Evolutionary conservation across 2,888 invertebrate species (phyloP).

Genomic region (Cephus rjabovi): DNA sequence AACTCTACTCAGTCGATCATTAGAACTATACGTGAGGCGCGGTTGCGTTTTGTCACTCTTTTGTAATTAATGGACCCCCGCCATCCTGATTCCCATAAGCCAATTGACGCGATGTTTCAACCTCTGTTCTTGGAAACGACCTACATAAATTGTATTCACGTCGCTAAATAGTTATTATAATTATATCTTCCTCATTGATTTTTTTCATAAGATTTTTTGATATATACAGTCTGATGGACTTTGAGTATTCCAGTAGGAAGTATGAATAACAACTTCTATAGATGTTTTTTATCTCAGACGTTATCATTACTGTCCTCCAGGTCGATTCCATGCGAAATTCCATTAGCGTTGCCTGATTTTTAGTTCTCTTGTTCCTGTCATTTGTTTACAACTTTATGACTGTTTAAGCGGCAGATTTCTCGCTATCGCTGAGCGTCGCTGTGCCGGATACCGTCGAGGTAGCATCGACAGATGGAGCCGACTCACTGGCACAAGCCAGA

Average conservation of each 20-base stretch:
- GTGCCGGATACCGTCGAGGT: slow-evolving; percentile 77
- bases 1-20: neutral
- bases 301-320: neutral
- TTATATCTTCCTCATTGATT: neutral
- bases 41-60: neutral
- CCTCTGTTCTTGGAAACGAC: neutral
- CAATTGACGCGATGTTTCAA: neutral
- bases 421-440: slow-evolving; percentile 75
- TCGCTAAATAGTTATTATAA: neutral
- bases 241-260: neutral
- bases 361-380: neutral
- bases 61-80: neutral
- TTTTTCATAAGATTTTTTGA: neutral
- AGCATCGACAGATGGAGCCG: slow-evolving; percentile 70
- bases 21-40: neutral
- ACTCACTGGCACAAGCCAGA: slow-evolving; percentile 73
- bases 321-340: neutral
- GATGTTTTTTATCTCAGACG: neutral
- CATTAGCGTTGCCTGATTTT: neutral
- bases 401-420: slow-evolving; percentile 74
- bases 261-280: neutral
- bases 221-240: neutral
- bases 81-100: neutral
- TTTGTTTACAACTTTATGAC: neutral
- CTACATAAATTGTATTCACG: neutral